phyloP scores from a whole-genome alignment of 2,888 invertebrate genomes.

The Chloroclysta siterata region DNA sequence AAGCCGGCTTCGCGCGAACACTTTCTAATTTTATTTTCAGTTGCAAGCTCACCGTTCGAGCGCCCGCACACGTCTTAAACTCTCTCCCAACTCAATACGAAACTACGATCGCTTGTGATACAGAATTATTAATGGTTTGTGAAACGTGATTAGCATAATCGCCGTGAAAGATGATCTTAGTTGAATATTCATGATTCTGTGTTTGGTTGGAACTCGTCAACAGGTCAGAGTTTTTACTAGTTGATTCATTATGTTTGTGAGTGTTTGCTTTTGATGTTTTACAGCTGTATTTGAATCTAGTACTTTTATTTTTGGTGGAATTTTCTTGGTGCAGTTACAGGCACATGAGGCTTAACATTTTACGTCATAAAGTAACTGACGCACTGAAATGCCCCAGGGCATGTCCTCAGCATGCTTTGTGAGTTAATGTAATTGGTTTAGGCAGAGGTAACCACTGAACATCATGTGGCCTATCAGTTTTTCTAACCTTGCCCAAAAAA shows the following conservation, averaged over 20 bases:
- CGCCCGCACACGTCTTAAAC: slow-evolving; percentile 27
- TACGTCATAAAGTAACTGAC: no score
- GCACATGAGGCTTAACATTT: no score
- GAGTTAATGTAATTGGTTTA: no score
- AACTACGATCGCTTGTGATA: slow-evolving; percentile 33
- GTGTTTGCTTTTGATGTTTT: slow-evolving; percentile 33
- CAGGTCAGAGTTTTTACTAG: slow-evolving; percentile 67
- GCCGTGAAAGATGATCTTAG: slow-evolving; percentile 58
- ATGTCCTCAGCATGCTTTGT: no score
- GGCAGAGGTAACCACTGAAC: no score
- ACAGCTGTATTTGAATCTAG: slow-evolving; percentile 1
- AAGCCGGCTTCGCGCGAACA: slow-evolving; percentile 43
- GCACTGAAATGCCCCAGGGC: no score
- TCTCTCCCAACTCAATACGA: slow-evolving; percentile 28
- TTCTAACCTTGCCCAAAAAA: no score
- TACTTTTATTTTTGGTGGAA: not conserved
- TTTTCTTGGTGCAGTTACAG: no score
- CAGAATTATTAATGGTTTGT: slow-evolving; percentile 53
- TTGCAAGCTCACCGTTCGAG: slow-evolving; percentile 50
- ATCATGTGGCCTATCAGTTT: no score
- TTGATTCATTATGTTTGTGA: slow-evolving; percentile 40
- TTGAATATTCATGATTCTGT: slow-evolving; percentile 62
- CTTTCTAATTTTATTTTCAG: slow-evolving; percentile 45
- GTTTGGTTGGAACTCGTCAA: slow-evolving; percentile 56
- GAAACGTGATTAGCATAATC: slow-evolving; percentile 51